phyloP scores from a whole-genome alignment of 2,797 vertebrate species.

The Hoplostethus mediterraneus region DNA sequence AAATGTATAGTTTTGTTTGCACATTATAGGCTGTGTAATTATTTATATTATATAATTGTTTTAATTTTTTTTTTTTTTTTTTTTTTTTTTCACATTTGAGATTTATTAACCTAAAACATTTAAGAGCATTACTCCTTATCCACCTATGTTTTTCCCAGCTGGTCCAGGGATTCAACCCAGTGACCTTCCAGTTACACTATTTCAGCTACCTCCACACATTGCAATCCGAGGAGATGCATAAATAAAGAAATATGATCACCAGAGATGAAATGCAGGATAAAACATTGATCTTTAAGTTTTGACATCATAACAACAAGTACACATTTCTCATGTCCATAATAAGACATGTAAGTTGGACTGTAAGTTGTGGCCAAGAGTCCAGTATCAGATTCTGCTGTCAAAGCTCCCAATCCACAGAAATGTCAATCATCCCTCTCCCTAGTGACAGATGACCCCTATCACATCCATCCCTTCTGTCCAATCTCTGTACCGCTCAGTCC shows the following conservation, averaged over 20 bases:
- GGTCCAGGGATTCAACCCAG: background rate
- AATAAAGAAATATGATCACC: background rate
- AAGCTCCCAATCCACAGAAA: slow-evolving; percentile 56
- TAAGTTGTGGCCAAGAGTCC: slow-evolving; percentile 38
- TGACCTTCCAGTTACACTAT: background rate
- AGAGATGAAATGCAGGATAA: background rate
- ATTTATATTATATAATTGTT: too few species aligned
- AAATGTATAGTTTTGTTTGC: too few species aligned
- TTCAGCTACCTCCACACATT: background rate
- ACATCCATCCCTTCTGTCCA: slow-evolving; percentile 40
- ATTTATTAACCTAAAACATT: too few species aligned
- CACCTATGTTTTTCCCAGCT: too few species aligned
- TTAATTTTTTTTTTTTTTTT: too few species aligned
- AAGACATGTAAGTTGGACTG: slow-evolving; percentile 42
- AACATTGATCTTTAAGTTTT: slow-evolving; percentile 15
- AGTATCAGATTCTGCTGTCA: slow-evolving; percentile 66
- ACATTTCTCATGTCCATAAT: slow-evolving; percentile 11
- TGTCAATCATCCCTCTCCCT: slow-evolving; percentile 67
- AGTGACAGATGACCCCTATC: slow-evolving; percentile 70
- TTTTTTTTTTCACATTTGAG: too few species aligned
- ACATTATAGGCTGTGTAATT: too few species aligned
- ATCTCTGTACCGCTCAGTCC: slow-evolving; percentile 26
- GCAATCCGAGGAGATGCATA: slow-evolving; percentile 14
- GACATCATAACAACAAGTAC: background rate
- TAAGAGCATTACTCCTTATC: too few species aligned